A percentile compares a stretch with the other conserved stretches of the same genome.
These are phyloP conservation scores for Ianthella basta DNA, from an alignment of 37 sponge, comb jelly and placozoan genomes.

Conservation along the genomic window DNA sequence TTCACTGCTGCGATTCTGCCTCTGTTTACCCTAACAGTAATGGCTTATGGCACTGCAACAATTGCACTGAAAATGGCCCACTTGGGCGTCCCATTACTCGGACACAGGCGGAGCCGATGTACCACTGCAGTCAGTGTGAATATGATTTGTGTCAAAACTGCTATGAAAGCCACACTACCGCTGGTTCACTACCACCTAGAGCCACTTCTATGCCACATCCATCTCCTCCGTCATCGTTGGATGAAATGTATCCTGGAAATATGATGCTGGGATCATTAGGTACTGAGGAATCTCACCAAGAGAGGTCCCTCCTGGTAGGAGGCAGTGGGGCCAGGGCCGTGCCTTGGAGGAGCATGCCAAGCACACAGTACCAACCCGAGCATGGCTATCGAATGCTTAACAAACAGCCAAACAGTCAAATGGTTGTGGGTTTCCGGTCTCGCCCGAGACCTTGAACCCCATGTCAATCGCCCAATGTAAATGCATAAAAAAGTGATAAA, in stretches of 20 bases:
- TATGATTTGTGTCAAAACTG: conserved; percentile 64
- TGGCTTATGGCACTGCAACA: conserved; percentile 72
- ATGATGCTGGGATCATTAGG: neutral
- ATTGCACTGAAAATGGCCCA: conserved; percentile 41
- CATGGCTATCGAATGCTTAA: conserved; percentile 25
- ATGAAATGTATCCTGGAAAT: neutral
- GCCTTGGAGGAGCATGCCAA: conserved; percentile 22
- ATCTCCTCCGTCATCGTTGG: neutral
- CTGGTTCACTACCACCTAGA: neutral
- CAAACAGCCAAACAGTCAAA: conserved; percentile 9
- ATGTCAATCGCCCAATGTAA: too few relatives aligned
- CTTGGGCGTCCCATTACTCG: neutral
- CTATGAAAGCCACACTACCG: conserved; percentile 1
- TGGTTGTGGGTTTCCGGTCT: conserved; percentile 24
- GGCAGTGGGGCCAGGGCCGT: neutral
- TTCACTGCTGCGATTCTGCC: conserved; percentile 36
- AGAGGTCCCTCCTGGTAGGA: conserved; percentile 1
- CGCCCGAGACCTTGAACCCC: neutral
- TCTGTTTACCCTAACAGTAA: conserved; percentile 49
- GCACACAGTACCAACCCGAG: neutral
- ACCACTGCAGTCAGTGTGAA: conserved; percentile 65
- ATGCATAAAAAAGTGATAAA: too few relatives aligned
- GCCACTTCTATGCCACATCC: neutral
- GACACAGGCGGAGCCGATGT: conserved; percentile 43
- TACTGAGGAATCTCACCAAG: neutral